Percentiles rank a stretch among this genome's conserved stretches.
Conservation (phyloP, 2,888 invertebrate genomes). For the Drosophila planitibia region DNA sequence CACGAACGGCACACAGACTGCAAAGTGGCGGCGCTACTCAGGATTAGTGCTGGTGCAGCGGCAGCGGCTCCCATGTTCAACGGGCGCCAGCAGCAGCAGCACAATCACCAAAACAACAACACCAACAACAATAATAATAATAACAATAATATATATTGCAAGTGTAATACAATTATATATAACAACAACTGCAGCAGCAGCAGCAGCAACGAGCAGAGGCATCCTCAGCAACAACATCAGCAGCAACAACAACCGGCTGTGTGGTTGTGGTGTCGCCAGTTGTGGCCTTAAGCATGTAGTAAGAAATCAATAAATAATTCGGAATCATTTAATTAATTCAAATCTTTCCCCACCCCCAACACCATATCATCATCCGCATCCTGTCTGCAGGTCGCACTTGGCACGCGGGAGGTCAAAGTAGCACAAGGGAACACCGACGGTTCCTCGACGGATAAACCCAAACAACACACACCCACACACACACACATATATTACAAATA, state of each 20-base stretch:
- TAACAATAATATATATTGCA: slow-evolving; percentile 17
- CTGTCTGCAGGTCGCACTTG: slow-evolving; percentile 53
- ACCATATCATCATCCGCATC: neutral
- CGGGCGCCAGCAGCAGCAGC: slow-evolving; percentile 69
- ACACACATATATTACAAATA: slow-evolving; percentile 15
- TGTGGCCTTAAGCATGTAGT: slow-evolving; percentile 84
- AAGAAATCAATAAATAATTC: slow-evolving; percentile 46
- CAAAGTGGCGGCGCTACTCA: slow-evolving; percentile 80
- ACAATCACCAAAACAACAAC: slow-evolving; percentile 55
- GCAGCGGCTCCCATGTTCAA: slow-evolving; percentile 77
- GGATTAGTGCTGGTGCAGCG: slow-evolving; percentile 78
- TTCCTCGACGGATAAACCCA: slow-evolving; percentile 49
- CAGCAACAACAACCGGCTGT: slow-evolving; percentile 71
- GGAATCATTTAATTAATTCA: slow-evolving; percentile 29
- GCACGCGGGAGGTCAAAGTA: slow-evolving; percentile 60
- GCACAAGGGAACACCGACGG: slow-evolving; percentile 57
- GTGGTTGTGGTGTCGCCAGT: slow-evolving; percentile 76
- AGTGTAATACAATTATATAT: slow-evolving; percentile 14
- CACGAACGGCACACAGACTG: slow-evolving; percentile 67
- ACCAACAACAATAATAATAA: slow-evolving; percentile 39
- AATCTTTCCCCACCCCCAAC: neutral
- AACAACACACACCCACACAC: slow-evolving; percentile 40
- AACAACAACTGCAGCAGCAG: slow-evolving; percentile 24
- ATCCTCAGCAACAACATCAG: slow-evolving; percentile 42
- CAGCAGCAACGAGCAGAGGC: slow-evolving; percentile 30